Base-by-base conservation (phyloP, 2,797 vertebrate species). In the Manis javanica region DNA sequence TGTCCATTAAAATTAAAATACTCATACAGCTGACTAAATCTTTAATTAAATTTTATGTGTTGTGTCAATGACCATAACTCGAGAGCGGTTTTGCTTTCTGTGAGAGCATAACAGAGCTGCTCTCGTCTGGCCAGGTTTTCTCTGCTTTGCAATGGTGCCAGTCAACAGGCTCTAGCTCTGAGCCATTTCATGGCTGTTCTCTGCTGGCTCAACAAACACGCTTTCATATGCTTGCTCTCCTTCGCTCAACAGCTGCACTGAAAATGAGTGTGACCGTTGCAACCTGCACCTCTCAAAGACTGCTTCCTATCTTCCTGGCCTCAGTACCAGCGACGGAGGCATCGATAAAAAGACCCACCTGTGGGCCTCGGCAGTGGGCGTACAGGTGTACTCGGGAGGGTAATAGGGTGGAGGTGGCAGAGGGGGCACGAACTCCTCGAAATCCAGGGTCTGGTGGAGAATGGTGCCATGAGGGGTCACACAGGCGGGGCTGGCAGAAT, bases 331-430 rank as follows among this genome's bases (percentile, higher is more conserved):
- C 31, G 12, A 12, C 53, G 46, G 75, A 74, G 42, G 49, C 63
- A 24, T 59, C 31, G 7, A 16, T 46, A 46, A 46, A 46, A 46
- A 23, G 15, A 90, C 77, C 97, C 97, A 99, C 99, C 99, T 99
- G 98, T 99, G 99, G 26, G 99, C 98, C 78, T 99, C 99, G 57
- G 99, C 97, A 10, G 99, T 98, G 8, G 99, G 99, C 0, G 99
- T 99, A 97, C 99, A 99, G 98, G 99, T 99, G 94, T 99, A 99
- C 89, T 99, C 99, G 0, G 99, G 99, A 0, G 99, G 99, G 98
- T 99, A 99, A 97, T 99, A 99, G 7, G 99, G 99, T 0, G 99
- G 99, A 12, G 99, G 99, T 0, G 99, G 99, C 34, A 99, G 99
- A 2, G 99, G 99, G 15, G 99, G 99, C 68, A 99, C 99, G 96